Evolutionary conservation across 2,113 vertebrate genomes (phyloP).

Genomic region (Smithornis capensis): DNA sequence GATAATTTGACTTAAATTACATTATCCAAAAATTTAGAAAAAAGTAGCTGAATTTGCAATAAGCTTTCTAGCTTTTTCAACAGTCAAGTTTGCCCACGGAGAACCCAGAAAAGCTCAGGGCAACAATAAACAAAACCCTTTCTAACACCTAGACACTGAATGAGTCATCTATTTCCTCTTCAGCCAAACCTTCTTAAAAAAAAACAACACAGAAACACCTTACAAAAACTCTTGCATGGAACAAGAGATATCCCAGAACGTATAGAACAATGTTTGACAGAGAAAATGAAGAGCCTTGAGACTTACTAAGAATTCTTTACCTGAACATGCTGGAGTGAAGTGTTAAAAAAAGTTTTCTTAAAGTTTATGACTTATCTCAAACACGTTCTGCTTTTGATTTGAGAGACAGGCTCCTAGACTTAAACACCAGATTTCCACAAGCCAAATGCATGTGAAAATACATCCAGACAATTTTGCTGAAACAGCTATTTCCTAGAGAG

Average conservation of each 20-base stretch:
- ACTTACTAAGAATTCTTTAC: not conserved
- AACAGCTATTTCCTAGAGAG: accelerated
- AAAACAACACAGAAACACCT: not conserved
- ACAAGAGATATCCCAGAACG: not conserved
- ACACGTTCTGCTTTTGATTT: not conserved
- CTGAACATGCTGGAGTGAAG: not conserved
- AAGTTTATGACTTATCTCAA: not conserved
- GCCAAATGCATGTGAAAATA: not conserved
- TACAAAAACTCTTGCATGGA: not conserved
- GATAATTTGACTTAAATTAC: not conserved
- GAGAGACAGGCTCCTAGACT: not conserved
- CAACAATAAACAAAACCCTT: not conserved
- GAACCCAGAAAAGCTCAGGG: not conserved
- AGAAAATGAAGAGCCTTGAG: not conserved
- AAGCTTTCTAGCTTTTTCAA: not conserved
- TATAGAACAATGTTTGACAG: not conserved
- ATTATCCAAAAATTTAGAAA: not conserved
- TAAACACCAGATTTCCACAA: not conserved
- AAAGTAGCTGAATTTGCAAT: not conserved
- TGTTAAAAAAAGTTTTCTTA: not conserved
- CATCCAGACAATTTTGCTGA: accelerated
- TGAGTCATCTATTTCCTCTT: not conserved
- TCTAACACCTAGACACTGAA: not conserved
- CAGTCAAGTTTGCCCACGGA: not conserved
- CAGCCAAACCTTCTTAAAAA: not conserved